Conservation (phyloP, 2,888 invertebrate genomes). For the Mystacides longicornis region DNA sequence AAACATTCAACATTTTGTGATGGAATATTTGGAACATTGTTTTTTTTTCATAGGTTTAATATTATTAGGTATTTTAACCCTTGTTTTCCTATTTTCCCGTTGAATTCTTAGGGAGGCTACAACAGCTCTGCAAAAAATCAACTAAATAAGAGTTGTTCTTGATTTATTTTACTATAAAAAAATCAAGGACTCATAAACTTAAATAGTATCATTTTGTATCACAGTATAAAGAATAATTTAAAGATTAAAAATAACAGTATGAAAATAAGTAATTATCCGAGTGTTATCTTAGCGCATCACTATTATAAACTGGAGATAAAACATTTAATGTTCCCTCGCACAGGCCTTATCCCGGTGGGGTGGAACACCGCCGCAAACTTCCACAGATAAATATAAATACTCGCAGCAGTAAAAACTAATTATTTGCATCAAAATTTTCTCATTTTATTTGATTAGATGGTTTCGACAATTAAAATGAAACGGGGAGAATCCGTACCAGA, state of each 20-base stretch:
- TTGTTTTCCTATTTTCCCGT: too few relatives aligned
- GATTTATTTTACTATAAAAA: too few relatives aligned
- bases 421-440: slow-evolving; percentile 5
- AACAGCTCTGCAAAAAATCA: too few relatives aligned
- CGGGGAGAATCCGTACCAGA: not conserved
- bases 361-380: slow-evolving; percentile 12
- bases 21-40: too few relatives aligned
- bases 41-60: too few relatives aligned
- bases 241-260: not conserved
- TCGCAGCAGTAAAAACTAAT: slow-evolving; percentile 19
- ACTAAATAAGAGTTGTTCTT: too few relatives aligned
- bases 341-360: not conserved
- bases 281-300: not conserved
- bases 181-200: too few relatives aligned
- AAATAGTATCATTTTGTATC: too few relatives aligned
- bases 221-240: not conserved
- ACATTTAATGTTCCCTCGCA: slow-evolving; percentile 22
- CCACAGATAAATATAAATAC: slow-evolving; percentile 22
- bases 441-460: slow-evolving; percentile 2
- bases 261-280: not conserved
- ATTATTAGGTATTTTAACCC: too few relatives aligned
- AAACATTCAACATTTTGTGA: too few relatives aligned
- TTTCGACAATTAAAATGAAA: slow-evolving; percentile 1
- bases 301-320: slow-evolving; percentile 4
- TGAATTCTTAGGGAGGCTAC: too few relatives aligned